Percentiles rank a stretch among this genome's conserved stretches.
Conservation (phyloP, 2,797 vertebrate species). For the Philypnodon macrostomus region DNA sequence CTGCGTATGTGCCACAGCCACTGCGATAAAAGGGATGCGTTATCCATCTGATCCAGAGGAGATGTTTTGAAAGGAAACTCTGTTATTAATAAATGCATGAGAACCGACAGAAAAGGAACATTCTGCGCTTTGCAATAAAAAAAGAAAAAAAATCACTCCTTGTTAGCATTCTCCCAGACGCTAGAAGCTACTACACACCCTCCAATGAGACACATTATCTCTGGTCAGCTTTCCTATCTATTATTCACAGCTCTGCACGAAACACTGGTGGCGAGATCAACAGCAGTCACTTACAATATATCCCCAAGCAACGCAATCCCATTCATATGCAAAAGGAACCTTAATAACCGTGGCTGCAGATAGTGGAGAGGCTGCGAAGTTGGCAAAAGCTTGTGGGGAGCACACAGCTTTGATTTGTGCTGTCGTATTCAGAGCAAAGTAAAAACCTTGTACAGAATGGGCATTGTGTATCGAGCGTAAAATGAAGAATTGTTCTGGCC, state of each 20-base stretch:
- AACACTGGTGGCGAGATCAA: constrained; percentile 72
- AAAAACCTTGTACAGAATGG: constrained; percentile 42
- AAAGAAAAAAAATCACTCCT: constrained; percentile 30
- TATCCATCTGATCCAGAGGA: constrained; percentile 73
- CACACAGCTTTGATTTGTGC: constrained; percentile 51
- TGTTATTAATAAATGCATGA: constrained; percentile 77
- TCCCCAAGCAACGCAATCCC: constrained; percentile 51
- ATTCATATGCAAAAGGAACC: constrained; percentile 61
- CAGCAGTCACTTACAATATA: constrained; percentile 69
- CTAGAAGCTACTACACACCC: constrained; percentile 63
- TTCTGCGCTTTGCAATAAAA: constrained; percentile 63
- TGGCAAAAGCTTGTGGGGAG: constrained; percentile 54
- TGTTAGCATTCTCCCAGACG: constrained; percentile 62
- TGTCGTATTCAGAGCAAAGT: constrained; percentile 44
- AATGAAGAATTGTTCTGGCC: constrained; percentile 45
- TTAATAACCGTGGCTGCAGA: constrained; percentile 55
- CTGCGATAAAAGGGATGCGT: constrained; percentile 66
- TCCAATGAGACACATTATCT: constrained; percentile 62
- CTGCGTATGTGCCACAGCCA: constrained; percentile 21
- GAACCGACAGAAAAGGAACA: constrained; percentile 62
- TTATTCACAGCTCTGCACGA: constrained; percentile 70
- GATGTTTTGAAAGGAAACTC: constrained; percentile 72
- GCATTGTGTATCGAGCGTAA: constrained; percentile 34
- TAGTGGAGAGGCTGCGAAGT: constrained; percentile 55
- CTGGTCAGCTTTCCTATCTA: constrained; percentile 71